Conservation (phyloP, 2,113 vertebrate genomes). For the Excalfactoria chinensis region DNA sequence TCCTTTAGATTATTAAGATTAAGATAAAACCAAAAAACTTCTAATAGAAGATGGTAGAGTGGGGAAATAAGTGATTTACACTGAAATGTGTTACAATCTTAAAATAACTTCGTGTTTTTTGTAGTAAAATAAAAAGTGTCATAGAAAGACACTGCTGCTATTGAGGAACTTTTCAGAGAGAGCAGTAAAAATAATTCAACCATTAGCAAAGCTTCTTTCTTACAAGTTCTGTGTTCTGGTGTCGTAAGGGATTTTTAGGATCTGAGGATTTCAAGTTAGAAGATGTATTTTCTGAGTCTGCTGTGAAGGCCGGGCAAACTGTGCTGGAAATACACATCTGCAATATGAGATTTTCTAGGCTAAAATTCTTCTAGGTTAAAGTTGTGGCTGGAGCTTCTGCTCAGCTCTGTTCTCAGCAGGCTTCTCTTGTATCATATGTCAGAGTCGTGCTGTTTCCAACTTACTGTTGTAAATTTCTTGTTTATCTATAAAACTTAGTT, state of each 20-base stretch:
- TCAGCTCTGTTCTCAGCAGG: rapidly evolving
- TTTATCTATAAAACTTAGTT: neutral
- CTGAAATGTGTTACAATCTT: neutral
- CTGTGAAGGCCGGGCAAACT: neutral
- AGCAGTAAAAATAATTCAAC: neutral
- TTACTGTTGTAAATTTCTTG: neutral
- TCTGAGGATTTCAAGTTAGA: neutral
- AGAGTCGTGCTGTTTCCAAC: neutral
- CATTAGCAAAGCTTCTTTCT: neutral
- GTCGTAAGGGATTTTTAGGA: neutral
- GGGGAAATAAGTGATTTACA: neutral
- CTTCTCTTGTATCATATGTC: neutral
- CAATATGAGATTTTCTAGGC: neutral
- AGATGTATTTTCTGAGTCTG: neutral
- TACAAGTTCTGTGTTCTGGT: neutral
- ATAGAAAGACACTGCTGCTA: neutral
- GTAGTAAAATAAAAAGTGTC: neutral
- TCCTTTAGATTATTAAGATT: neutral
- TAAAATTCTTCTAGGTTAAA: neutral
- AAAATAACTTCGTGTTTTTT: neutral
- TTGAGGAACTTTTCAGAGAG: neutral
- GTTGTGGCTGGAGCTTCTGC: neutral
- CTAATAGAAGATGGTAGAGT: neutral
- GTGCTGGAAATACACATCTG: neutral
- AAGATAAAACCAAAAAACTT: neutral